Conservation (phyloP, 1,140 invertebrate genomes). For the Drosophila guanche region DNA sequence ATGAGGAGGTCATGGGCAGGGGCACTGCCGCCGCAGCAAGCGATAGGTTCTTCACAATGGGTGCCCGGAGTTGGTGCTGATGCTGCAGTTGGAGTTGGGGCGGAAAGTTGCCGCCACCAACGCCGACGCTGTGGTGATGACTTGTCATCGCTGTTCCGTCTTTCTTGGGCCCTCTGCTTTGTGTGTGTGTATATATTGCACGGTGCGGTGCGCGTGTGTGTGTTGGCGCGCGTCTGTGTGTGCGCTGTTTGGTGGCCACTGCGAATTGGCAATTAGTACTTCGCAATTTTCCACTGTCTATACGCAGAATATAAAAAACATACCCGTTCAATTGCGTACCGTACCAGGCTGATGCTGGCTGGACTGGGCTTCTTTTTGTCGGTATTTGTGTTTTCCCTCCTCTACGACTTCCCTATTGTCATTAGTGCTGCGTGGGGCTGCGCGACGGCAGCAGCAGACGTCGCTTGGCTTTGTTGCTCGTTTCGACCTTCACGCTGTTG, state of each 20-base stretch:
- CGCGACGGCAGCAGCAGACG: slow-evolving; percentile 66
- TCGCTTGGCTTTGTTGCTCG: slow-evolving; percentile 44
- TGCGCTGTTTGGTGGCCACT: slow-evolving; percentile 36
- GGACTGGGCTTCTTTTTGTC: slow-evolving; percentile 24
- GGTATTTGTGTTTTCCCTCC: slow-evolving; percentile 41
- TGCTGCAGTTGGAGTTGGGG: slow-evolving; percentile 31
- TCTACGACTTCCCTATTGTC: slow-evolving; percentile 58
- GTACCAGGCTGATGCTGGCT: slow-evolving; percentile 5
- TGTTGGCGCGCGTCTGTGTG: slow-evolving; percentile 54
- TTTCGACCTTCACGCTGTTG: slow-evolving; percentile 38
- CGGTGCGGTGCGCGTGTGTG: slow-evolving; percentile 27
- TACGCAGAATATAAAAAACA: slow-evolving; percentile 17
- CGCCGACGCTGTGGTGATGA: slow-evolving; percentile 69
- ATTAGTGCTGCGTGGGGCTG: slow-evolving; percentile 60
- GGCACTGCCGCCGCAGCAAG: slow-evolving; percentile 69
- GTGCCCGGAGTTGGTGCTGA: slow-evolving; percentile 41
- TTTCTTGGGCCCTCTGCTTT: slow-evolving; percentile 20
- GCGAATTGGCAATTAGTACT: slow-evolving; percentile 62
- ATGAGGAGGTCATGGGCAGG: slow-evolving; percentile 37
- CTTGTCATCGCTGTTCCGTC: slow-evolving; percentile 63
- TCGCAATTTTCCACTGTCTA: slow-evolving; percentile 28
- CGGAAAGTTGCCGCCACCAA: slow-evolving; percentile 65
- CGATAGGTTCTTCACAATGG: slow-evolving; percentile 70
- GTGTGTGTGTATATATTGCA: slow-evolving; percentile 28
- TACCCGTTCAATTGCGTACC: slow-evolving; percentile 48